Conservation (phyloP, 2,888 invertebrate species). For the Synanthedon tipuliformis region DNA sequence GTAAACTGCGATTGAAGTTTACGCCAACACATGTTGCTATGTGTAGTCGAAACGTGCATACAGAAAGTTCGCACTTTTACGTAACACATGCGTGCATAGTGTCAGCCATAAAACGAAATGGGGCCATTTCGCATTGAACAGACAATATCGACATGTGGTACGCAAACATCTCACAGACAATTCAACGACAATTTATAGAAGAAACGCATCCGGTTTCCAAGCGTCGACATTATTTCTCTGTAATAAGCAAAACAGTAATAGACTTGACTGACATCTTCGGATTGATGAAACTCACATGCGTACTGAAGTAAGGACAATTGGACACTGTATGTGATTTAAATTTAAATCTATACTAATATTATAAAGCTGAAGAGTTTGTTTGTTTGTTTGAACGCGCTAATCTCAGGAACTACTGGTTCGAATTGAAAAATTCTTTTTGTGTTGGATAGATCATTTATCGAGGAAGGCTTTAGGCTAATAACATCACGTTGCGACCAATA, state of each 20-base stretch:
- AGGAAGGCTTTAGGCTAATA: no score
- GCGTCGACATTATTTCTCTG: conserved; percentile 5
- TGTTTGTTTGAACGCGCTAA: no score
- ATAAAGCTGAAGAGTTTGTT: no score
- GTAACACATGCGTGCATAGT: background rate
- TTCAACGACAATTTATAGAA: background rate
- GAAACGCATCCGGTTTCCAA: no score
- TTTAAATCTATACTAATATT: no score
- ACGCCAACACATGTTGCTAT: background rate
- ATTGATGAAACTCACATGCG: background rate
- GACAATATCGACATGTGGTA: background rate
- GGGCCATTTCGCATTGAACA: background rate
- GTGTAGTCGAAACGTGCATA: background rate
- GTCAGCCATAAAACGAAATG: background rate
- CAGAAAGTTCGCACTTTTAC: background rate
- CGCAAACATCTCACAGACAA: background rate
- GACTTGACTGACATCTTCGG: background rate
- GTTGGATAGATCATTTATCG: no score
- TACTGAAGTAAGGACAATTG: no score
- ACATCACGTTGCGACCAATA: no score
- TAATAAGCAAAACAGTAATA: background rate
- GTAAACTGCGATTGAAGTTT: background rate
- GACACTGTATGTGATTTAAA: no score
- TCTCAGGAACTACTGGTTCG: no score
- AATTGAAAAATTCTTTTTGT: no score